These are phyloP conservation scores for Ancistrus triradiatus DNA, from an alignment of 2,113 vertebrate genomes.

Conservation along the genomic window DNA sequence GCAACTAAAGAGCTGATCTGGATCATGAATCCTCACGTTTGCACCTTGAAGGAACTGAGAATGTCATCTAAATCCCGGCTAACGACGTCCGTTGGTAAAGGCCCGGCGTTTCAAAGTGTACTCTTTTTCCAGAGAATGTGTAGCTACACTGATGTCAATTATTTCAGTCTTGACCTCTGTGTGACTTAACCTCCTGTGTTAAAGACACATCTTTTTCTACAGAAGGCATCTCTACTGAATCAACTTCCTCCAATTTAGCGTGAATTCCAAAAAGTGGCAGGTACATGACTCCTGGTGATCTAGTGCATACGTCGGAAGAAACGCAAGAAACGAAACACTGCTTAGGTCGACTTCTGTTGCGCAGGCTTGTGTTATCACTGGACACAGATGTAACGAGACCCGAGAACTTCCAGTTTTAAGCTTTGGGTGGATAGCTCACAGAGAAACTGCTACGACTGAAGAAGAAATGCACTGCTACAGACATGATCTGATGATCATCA, in stretches of 20 bases:
- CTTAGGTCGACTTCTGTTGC: conserved; percentile 35
- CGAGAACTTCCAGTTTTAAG: conserved; percentile 1
- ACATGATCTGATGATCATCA: background rate
- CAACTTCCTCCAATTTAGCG: conserved; percentile 10
- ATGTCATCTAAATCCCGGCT: conserved; percentile 32
- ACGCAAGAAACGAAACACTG: conserved; percentile 28
- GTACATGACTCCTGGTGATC: conserved; percentile 41
- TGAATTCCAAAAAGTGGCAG: conserved; percentile 35
- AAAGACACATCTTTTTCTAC: too few relatives aligned
- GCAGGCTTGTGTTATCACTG: conserved; percentile 15
- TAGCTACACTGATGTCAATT: conserved; percentile 45
- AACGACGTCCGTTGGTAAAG: conserved; percentile 16
- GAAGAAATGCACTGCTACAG: background rate
- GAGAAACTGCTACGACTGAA: background rate
- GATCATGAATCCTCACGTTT: conserved; percentile 30
- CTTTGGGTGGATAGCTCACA: background rate
- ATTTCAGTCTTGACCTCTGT: conserved; percentile 21
- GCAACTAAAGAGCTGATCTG: conserved; percentile 31
- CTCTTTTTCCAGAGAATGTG: conserved; percentile 29
- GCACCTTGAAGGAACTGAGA: conserved; percentile 24
- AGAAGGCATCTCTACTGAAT: too few relatives aligned
- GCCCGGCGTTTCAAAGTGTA: conserved; percentile 25
- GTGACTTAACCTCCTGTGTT: conserved; percentile 12
- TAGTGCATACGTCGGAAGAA: too few relatives aligned
- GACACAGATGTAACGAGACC: conserved; percentile 15